Evolutionary conservation across 1,140 invertebrate species (phyloP), one percentile per base, ranked within the genome.

Genomic region (Anastrepha ludens): DNA sequence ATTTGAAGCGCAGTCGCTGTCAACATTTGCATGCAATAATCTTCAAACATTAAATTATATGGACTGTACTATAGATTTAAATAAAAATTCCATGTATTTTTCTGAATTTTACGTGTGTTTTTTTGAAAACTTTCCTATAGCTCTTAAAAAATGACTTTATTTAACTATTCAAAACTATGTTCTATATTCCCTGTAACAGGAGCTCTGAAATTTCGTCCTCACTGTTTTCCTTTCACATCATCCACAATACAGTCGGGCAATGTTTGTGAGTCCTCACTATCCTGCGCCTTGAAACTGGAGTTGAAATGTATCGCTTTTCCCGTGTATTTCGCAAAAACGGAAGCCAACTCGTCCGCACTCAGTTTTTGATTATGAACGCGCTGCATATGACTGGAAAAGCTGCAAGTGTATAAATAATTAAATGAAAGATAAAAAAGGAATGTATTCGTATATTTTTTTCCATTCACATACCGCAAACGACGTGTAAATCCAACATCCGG

Each of bases 261-360:
- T 41, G 59, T 41, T n/a, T 86, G 85, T 20, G 85, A 86, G 85
- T 86, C 85, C n/a, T 17, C 55, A 20, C 11, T 62, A 6, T 86
- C 58, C 2, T 86, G 58, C 17, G 9, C n/a, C 39, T n/a, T 65
- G 47, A 8, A 55, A 17, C n/a, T 81, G 47, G 47, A 29, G n/a
- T 86, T 88, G 60, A 88, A 88, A 29, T 74, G 86, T 7, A 85
- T 81, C 11, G 78, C 86, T 59, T 88, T 88, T 59, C 88, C 86
- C 7, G 88, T 88, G 50, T 88, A 85, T 7, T 87, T 81, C 1
- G 70, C 59, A 62, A 88, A 88, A 41, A 87, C 86, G 8, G 86
- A 44, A 2, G 60, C 47, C 74, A 87, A 70, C 44, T 87, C 88
- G 1, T 88, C 88, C 6, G 74, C 47, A 7, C 39, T 87, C 13